Percentiles rank a stretch among this genome's conserved stretches.
These are phyloP conservation scores for Euphonia xanthogaster DNA, from an alignment of 2,797 vertebrate genomes.

Conservation along the genomic window DNA sequence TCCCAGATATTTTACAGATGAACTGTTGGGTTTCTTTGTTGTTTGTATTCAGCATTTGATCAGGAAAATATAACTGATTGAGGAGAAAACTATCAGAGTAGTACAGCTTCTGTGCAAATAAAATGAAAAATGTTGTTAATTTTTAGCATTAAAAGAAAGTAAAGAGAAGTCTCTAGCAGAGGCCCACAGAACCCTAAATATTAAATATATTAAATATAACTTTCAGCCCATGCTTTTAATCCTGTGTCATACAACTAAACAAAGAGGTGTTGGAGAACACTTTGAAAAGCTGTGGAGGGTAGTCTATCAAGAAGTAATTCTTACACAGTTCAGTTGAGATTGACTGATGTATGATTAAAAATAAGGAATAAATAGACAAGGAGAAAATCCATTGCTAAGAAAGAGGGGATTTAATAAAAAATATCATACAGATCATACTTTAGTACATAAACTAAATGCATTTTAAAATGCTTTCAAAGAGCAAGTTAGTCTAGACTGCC, in stretches of 20 bases:
- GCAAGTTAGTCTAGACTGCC: neutral
- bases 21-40: neutral
- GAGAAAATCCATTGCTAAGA: neutral
- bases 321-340: neutral
- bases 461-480: neutral
- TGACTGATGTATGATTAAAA: neutral
- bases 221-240: neutral
- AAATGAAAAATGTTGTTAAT: neutral
- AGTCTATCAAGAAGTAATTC: neutral
- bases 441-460: neutral
- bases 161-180: neutral
- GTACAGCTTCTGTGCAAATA: neutral
- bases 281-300: neutral
- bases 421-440: neutral
- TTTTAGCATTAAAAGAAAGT: neutral
- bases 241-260: neutral
- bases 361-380: neutral
- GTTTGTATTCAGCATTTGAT: neutral
- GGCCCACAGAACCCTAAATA: neutral
- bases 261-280: neutral
- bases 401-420: neutral
- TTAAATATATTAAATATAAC: neutral
- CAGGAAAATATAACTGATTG: neutral
- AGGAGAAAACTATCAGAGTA: neutral
- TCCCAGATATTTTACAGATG: neutral